phyloP scores from a whole-genome alignment of 2,888 invertebrate genomes.

The Temnothorax unifasciatus region DNA sequence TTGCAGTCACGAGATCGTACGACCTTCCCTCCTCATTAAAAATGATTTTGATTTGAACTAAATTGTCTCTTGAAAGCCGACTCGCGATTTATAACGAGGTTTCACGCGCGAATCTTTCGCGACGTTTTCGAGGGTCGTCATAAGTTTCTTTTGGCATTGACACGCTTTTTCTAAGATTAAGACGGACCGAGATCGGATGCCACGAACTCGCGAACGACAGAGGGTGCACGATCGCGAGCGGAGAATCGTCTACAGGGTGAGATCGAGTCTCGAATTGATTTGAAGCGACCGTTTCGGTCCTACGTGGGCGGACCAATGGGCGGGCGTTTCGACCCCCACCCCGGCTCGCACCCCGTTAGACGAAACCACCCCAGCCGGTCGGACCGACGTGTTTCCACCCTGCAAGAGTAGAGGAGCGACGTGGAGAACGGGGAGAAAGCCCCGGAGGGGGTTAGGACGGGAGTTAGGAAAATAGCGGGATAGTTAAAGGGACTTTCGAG shows the following conservation, averaged over 20 bases:
- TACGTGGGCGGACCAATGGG: conserved; percentile 75
- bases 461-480: conserved; percentile 83
- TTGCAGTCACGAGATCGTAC: not conserved
- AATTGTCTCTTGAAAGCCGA: not conserved
- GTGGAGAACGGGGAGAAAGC: conserved; percentile 59
- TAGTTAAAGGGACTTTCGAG: conserved; percentile 79
- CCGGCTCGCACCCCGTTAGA: conserved; percentile 28
- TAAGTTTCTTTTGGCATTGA: not conserved
- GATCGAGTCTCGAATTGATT: conserved; percentile 78
- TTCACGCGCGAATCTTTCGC: not conserved
- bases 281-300: conserved; percentile 73
- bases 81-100: not conserved
- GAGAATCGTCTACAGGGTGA: conserved; percentile 72
- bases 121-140: not conserved
- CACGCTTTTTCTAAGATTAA: conserved; percentile 23
- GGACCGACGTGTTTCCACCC: conserved; percentile 64
- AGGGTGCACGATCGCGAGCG: conserved; percentile 64
- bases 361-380: conserved; percentile 56
- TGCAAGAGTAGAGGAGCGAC: conserved; percentile 63
- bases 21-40: not conserved
- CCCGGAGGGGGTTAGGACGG: conserved; percentile 72
- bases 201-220: conserved; percentile 29
- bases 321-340: conserved; percentile 72
- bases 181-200: conserved; percentile 5
- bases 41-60: not conserved